phyloP scores from a whole-genome alignment of 2,113 vertebrate genomes.

The Eptesicus fuscus region DNA sequence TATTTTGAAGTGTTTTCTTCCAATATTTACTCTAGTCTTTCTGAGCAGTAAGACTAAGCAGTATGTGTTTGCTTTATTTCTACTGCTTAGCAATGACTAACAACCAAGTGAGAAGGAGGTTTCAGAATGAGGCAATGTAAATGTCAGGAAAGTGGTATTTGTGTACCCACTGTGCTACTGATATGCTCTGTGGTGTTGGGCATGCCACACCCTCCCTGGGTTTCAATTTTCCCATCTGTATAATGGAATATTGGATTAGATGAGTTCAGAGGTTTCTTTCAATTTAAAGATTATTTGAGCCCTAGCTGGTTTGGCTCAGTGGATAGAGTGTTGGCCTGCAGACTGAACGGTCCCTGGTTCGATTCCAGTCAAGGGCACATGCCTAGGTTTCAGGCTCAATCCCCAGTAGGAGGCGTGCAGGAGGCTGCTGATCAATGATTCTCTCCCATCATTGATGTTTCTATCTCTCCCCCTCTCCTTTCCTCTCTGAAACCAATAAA shows the following conservation, averaged over 20 bases:
- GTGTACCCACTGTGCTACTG: background rate
- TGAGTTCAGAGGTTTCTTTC: background rate
- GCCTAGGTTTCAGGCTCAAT: too few species aligned
- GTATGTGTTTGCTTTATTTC: conserved; percentile 28
- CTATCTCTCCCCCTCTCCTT: too few species aligned
- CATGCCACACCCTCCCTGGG: background rate
- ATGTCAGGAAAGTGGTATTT: conserved; percentile 11
- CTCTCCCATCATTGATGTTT: too few species aligned
- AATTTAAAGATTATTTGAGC: background rate
- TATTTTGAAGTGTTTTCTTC: conserved; percentile 32
- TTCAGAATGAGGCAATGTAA: conserved; percentile 25
- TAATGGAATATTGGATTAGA: background rate
- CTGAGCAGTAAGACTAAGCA: background rate
- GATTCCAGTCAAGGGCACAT: too few species aligned
- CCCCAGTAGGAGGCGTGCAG: too few species aligned
- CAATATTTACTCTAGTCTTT: conserved; percentile 43
- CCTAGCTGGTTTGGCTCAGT: too few species aligned
- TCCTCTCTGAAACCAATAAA: too few species aligned
- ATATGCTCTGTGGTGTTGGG: background rate
- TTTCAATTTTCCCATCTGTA: background rate
- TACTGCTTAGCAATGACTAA: conserved; percentile 6
- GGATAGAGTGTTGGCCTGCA: too few species aligned
- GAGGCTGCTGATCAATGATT: too few species aligned
- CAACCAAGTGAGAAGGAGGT: background rate
- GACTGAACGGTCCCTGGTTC: too few species aligned